Evolutionary conservation across 2,113 vertebrate species (phyloP), one percentile per base, ranked within the genome.

Genomic region (Alethe diademata): DNA sequence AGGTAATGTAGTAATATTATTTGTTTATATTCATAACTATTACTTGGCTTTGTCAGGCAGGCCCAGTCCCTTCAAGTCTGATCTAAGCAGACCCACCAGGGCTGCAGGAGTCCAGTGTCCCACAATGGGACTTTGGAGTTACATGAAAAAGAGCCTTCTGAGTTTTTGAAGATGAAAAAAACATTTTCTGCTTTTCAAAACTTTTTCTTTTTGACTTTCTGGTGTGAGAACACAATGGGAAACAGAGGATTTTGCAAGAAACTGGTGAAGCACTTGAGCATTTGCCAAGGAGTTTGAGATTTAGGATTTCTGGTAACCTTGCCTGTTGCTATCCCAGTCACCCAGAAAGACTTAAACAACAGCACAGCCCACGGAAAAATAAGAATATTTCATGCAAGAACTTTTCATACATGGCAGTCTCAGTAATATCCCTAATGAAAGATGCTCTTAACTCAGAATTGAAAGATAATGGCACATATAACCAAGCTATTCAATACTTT

Each of bases 61-160:
- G 19, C 0, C 1, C 2, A 1, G 26, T 28, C n/a, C 38, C 50
- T 78, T 47, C 33, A 38, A 31, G 26, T 76, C 33, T 82, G 61
- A 78, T 35, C 45, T 33, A 45, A 72, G 45, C 11, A 69, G 54
- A 54, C 8, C 9, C 1, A 0, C 25, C 0, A 0, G 23, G 29
- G 42, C 70, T 71, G 43, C 57, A 71, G 62, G 57, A 85, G 40
- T 82, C 47, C 80, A 54, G 16, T 24, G 36, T 58, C 16, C 13
- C 47, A 29, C 26, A 75, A 35, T 3, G 13, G 31, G 15, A 47
- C 11, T 90, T 90, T 82, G 33, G 70, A 88, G 14, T 50, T 50
- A 38, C 16, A 69, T 9, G 54, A 82, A 66, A 50, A 54, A 72
- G 36, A 45, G 14, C 9, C 12, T 93, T 66, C 8, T 36, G 42